Evolutionary conservation across 1,140 invertebrate species (phyloP).

Genomic region (Drosophila chauvacae): DNA sequence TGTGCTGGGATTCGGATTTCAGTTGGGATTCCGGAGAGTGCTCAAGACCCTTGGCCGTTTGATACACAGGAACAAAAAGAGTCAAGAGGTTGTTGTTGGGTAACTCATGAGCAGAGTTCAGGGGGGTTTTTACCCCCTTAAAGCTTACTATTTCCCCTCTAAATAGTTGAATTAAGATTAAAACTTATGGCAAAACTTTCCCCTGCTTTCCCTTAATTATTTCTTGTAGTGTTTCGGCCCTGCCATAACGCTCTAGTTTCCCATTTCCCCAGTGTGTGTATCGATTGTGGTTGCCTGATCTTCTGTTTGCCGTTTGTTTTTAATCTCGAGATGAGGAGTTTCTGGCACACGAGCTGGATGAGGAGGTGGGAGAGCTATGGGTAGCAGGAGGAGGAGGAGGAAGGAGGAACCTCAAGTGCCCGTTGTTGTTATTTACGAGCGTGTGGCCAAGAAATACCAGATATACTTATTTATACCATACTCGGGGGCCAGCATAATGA

Average conservation of each 20-base stretch:
- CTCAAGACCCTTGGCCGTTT: slow-evolving; percentile 7
- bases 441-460: slow-evolving; percentile 39
- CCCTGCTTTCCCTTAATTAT: background rate
- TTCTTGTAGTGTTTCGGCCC: slow-evolving; percentile 4
- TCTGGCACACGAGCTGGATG: background rate
- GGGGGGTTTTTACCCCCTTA: background rate
- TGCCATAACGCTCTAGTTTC: slow-evolving; percentile 6
- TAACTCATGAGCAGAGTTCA: background rate
- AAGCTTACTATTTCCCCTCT: too few species aligned
- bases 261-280: slow-evolving; percentile 13
- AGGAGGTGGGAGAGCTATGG: background rate
- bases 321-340: slow-evolving; percentile 9
- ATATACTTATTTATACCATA: slow-evolving; percentile 35
- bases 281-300: slow-evolving; percentile 13
- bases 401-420: slow-evolving; percentile 57
- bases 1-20: slow-evolving; percentile 8
- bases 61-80: slow-evolving; percentile 8
- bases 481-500: slow-evolving; percentile 32
- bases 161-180: too few species aligned
- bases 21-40: background rate
- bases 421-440: slow-evolving; percentile 57
- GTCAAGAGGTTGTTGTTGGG: background rate
- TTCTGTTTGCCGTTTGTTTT: slow-evolving; percentile 10
- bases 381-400: background rate
- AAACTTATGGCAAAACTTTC: background rate